phyloP scores from a whole-genome alignment of 2,888 invertebrate genomes.

The Athalia rosae region DNA sequence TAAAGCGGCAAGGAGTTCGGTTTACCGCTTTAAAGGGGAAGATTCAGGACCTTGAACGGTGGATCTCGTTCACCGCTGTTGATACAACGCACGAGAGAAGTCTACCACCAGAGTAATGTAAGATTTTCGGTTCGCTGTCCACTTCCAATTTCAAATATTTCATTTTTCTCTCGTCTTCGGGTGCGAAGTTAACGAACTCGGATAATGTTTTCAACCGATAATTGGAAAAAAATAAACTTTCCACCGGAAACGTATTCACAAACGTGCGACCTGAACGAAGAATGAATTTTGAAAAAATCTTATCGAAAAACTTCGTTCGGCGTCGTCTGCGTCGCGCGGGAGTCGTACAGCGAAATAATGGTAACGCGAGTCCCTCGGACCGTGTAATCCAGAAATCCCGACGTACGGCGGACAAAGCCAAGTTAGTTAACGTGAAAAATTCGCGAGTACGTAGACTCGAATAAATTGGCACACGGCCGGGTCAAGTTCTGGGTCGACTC shows the following conservation, averaged over 20 bases:
- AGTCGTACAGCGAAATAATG: too few relatives aligned
- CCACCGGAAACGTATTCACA: too few relatives aligned
- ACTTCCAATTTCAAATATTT: too few relatives aligned
- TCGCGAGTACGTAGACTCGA: slow-evolving; percentile 31
- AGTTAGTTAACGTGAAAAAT: slow-evolving; percentile 40
- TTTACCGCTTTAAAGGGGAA: slow-evolving; percentile 28
- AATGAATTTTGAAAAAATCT: too few relatives aligned
- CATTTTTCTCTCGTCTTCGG: too few relatives aligned
- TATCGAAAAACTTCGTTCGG: too few relatives aligned
- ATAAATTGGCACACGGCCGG: slow-evolving; percentile 57
- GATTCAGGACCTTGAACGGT: slow-evolving; percentile 15
- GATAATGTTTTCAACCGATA: too few relatives aligned
- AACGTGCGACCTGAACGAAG: too few relatives aligned
- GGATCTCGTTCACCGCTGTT: not conserved
- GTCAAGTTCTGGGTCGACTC: slow-evolving; percentile 71
- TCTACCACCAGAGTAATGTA: not conserved
- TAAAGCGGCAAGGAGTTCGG: not conserved
- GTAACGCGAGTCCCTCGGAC: not conserved
- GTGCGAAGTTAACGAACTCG: too few relatives aligned
- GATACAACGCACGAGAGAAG: not conserved
- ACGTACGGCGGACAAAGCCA: slow-evolving; percentile 20
- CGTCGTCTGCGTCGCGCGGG: too few relatives aligned
- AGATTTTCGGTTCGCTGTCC: too few relatives aligned
- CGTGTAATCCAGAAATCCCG: slow-evolving; percentile 4
- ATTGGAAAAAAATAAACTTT: too few relatives aligned